Percentiles rank a stretch among this genome's conserved stretches.
Conservation (phyloP, 2,113 vertebrate genomes). For the Mustela nigripes region DNA sequence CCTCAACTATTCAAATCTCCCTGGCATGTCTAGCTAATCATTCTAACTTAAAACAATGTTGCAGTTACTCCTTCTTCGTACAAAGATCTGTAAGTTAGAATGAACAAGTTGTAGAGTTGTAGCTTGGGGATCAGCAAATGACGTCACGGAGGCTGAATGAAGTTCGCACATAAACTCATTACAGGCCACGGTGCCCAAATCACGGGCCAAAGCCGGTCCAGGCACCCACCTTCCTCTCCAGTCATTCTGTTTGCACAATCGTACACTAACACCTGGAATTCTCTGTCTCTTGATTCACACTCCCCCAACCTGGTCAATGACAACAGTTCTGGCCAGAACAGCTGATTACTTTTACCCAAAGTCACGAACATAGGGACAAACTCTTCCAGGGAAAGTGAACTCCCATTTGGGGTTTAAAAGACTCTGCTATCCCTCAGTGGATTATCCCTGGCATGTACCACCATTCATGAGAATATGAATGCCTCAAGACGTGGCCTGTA, state of each 20-base stretch:
- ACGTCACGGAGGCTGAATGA: background rate
- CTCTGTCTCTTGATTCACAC: background rate
- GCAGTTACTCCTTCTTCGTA: background rate
- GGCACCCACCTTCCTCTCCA: fast-evolving
- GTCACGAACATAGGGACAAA: background rate
- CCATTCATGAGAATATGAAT: fast-evolving
- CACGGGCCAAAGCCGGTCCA: fast-evolving
- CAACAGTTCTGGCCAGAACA: too few relatives aligned
- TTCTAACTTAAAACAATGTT: background rate
- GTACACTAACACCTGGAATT: background rate
- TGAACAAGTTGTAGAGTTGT: background rate
- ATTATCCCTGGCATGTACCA: fast-evolving
- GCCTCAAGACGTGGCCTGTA: background rate
- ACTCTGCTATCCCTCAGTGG: fast-evolving
- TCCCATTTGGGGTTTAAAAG: background rate
- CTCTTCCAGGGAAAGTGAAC: background rate
- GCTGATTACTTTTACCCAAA: background rate
- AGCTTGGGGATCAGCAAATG: background rate
- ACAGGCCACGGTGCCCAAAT: background rate
- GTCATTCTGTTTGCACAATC: fast-evolving
- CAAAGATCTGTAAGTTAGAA: fast-evolving
- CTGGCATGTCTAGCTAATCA: background rate
- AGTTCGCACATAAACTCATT: fast-evolving
- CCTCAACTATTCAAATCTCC: too few relatives aligned
- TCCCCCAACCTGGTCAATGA: too few relatives aligned